Conservation (phyloP, 2,113 vertebrate species). For the Xenopus laevis region DNA sequence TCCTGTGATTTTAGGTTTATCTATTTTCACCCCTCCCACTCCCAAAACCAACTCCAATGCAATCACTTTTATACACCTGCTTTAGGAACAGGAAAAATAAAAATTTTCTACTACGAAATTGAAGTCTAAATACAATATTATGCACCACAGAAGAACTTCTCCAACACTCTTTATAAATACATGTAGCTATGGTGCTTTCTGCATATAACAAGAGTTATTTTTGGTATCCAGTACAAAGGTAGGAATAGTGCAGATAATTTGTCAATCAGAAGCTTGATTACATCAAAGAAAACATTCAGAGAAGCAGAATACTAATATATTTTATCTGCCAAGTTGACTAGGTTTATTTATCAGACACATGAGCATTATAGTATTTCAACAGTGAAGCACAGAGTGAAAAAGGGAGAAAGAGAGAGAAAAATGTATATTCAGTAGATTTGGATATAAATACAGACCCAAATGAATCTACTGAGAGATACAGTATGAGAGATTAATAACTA, state of each 20-base stretch:
- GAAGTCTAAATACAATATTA: slow-evolving; percentile 31
- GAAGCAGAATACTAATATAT: slow-evolving; percentile 10
- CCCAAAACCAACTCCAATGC: background rate
- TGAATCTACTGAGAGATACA: background rate
- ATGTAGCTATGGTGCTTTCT: slow-evolving; percentile 32
- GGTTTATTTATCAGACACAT: background rate
- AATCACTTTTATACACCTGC: slow-evolving; percentile 9
- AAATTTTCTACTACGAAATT: slow-evolving; percentile 22
- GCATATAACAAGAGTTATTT: slow-evolving; percentile 28
- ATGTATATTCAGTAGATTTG: background rate
- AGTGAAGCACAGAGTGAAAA: background rate
- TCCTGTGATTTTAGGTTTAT: slow-evolving; percentile 21
- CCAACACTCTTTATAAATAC: too few relatives aligned
- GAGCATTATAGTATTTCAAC: background rate
- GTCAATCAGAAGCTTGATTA: slow-evolving; percentile 49
- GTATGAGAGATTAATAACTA: background rate
- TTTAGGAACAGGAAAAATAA: slow-evolving; percentile 15
- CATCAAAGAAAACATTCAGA: slow-evolving; percentile 30
- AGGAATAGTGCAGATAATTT: slow-evolving; percentile 49
- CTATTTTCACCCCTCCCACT: background rate
- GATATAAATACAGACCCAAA: background rate
- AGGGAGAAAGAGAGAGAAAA: background rate
- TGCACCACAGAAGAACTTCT: background rate
- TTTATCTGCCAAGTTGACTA: background rate
- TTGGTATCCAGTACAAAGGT: slow-evolving; percentile 22